phyloP scores from a whole-genome alignment of 2,113 vertebrate species.

The Forbesichthys papilliferus region DNA sequence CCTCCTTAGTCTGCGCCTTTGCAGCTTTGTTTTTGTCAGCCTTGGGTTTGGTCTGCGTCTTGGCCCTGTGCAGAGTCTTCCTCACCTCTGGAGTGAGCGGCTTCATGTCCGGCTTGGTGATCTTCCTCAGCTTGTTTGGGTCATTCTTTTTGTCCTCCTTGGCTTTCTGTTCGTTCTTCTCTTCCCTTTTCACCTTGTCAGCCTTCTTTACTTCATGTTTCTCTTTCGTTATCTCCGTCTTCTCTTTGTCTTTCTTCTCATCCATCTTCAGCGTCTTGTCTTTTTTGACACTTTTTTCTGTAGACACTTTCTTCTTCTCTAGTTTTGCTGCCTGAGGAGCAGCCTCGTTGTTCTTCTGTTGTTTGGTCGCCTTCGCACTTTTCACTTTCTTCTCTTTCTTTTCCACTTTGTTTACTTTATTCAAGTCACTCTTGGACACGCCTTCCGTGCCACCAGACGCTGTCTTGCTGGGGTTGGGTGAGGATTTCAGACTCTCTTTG shows the following conservation, averaged over 20 bases:
- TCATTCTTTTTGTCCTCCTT: constrained; percentile 94
- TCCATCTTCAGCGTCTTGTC: constrained; percentile 87
- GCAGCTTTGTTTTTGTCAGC: constrained; percentile 82
- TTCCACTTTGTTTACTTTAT: constrained; percentile 87
- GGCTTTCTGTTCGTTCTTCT: constrained; percentile 85
- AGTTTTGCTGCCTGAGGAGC: constrained; percentile 78
- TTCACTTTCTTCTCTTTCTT: constrained; percentile 84
- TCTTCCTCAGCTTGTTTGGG: constrained; percentile 83
- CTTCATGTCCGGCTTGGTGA: constrained; percentile 90
- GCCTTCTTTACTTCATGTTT: constrained; percentile 78
- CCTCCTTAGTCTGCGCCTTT: constrained; percentile 78
- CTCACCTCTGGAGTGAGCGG: constrained; percentile 94
- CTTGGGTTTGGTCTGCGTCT: constrained; percentile 85
- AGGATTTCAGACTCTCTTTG: constrained; percentile 94
- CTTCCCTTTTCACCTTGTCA: constrained; percentile 85
- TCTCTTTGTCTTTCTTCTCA: constrained; percentile 94
- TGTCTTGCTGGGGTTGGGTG: constrained; percentile 85
- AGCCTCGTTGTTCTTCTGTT: constrained; percentile 80
- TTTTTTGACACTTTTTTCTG: constrained; percentile 89
- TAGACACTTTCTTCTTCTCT: constrained; percentile 89
- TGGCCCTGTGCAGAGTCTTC: constrained; percentile 93
- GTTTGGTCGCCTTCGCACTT: constrained; percentile 82
- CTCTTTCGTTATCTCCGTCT: constrained; percentile 91
- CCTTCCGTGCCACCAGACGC: constrained; percentile 83
- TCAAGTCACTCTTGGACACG: constrained; percentile 77